A percentile compares a stretch with the other conserved stretches of the same genome.
phyloP scores from a whole-genome alignment of 1,140 invertebrate genomes.

The Triops longicaudatus region DNA sequence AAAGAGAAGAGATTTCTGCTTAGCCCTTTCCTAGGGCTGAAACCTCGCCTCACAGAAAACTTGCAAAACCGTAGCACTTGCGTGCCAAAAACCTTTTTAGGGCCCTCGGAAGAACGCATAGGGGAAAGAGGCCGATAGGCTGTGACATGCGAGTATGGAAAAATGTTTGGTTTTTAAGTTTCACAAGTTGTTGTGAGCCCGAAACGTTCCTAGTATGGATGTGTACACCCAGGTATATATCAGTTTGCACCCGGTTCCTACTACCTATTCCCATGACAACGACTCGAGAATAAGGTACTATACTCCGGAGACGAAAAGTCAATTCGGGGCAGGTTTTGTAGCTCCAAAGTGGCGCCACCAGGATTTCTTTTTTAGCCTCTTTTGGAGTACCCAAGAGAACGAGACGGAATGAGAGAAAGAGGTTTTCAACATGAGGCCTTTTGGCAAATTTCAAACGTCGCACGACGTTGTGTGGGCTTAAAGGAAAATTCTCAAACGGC shows the following conservation, averaged over 20 bases:
- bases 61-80: not conserved
- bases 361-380: not conserved
- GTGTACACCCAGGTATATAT: not conserved
- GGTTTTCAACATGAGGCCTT: not conserved
- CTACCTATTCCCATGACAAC: not conserved
- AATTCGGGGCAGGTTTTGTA: not conserved
- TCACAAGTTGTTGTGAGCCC: not conserved
- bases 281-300: not conserved
- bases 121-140: not conserved
- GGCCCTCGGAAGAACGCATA: not conserved
- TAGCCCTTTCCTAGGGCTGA: not conserved
- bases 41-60: not conserved
- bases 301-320: not conserved
- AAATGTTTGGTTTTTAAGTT: not conserved
- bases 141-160: not conserved
- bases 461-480: not conserved
- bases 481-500: not conserved
- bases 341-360: not conserved
- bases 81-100: not conserved
- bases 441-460: slow-evolving; percentile 11
- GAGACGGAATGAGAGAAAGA: not conserved
- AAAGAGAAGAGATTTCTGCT: not conserved
- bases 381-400: not conserved
- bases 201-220: not conserved
- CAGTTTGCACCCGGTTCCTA: not conserved